phyloP scores from a whole-genome alignment of 1,140 invertebrate genomes.

The Bombus waltoni region DNA sequence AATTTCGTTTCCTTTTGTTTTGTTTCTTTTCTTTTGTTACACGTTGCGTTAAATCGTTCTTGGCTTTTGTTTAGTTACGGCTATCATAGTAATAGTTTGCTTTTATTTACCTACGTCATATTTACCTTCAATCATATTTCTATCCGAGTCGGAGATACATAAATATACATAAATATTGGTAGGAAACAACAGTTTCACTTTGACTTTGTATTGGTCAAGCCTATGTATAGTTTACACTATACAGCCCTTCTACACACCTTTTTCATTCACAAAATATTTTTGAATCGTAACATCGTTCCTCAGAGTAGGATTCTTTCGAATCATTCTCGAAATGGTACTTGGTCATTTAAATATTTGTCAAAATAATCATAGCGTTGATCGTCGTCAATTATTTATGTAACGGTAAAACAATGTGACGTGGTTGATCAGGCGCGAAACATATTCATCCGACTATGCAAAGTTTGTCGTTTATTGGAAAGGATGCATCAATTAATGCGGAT shows the following conservation, averaged over 20 bases:
- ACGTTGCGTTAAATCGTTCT: not conserved
- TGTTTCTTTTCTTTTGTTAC: not conserved
- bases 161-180: too few species aligned
- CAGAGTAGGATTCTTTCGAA: not conserved
- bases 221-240: not conserved
- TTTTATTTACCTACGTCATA: not conserved
- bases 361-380: not conserved
- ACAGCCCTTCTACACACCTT: not conserved
- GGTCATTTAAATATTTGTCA: not conserved
- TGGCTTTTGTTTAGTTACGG: not conserved
- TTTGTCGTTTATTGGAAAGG: slow-evolving; percentile 52
- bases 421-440: slow-evolving; percentile 18
- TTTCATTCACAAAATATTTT: not conserved
- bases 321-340: not conserved
- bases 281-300: not conserved
- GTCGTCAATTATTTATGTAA: not conserved
- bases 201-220: not conserved
- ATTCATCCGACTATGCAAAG: slow-evolving; percentile 35
- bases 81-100: not conserved
- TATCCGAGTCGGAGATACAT: not conserved
- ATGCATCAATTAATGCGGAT: slow-evolving; percentile 34
- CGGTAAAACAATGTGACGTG: not conserved
- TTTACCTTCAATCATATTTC: not conserved
- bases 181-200: too few species aligned
- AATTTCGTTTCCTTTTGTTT: not conserved